Conservation (phyloP, 2,113 vertebrate species). For the Cervus canadensis region DNA sequence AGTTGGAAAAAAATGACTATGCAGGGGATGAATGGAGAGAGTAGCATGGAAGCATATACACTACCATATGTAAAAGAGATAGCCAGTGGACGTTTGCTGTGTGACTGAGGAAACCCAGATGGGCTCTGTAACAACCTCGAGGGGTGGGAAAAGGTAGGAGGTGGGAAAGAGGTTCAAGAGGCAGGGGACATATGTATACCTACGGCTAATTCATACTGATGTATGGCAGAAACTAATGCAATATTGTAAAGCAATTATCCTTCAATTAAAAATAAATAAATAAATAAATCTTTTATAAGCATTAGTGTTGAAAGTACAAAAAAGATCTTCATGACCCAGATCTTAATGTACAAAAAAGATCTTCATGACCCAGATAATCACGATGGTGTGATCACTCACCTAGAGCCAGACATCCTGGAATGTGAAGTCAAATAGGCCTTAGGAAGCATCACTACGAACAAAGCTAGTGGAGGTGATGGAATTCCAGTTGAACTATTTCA, state of each 20-base stretch:
- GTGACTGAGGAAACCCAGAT: neutral
- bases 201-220: neutral
- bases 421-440: neutral
- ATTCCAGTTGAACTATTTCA: neutral
- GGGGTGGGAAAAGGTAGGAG: neutral
- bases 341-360: neutral
- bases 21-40: neutral
- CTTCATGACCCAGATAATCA: neutral
- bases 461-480: neutral
- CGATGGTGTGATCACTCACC: neutral
- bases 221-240: neutral
- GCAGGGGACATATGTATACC: neutral
- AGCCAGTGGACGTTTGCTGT: neutral
- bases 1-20: neutral
- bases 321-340: neutral
- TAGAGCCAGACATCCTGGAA: neutral
- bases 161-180: neutral
- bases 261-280: neutral
- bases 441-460: neutral
- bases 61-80: neutral
- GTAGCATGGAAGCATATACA: neutral
- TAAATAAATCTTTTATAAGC: neutral
- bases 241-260: neutral
- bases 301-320: neutral
- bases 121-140: rapidly evolving